A percentile compares a stretch with the other conserved stretches of the same genome.
phyloP scores from a whole-genome alignment of 2,797 vertebrate genomes.

The Halcyon leucocephala region DNA sequence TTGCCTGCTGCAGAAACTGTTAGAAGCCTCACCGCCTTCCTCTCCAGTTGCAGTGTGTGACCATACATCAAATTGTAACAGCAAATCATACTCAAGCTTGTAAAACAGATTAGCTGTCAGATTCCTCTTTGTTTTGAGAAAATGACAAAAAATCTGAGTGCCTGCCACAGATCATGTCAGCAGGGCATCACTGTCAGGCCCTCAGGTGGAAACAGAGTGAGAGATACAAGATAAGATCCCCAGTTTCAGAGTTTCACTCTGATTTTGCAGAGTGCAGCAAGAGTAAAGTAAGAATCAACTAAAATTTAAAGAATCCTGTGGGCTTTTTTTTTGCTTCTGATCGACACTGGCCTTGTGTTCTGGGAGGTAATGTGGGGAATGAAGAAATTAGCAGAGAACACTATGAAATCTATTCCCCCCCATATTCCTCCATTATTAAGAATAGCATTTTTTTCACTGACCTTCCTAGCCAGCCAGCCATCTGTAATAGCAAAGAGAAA shows the following conservation, averaged over 20 bases:
- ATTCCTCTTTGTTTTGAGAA: neutral
- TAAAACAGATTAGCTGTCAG: neutral
- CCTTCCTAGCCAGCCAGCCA: neutral
- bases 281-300: neutral
- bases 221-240: neutral
- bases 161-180: rapidly evolving
- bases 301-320: neutral
- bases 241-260: neutral
- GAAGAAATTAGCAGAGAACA: neutral
- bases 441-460: neutral
- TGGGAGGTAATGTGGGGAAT: neutral
- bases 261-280: neutral
- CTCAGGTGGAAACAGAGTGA: neutral
- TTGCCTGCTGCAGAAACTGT: neutral
- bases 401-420: neutral
- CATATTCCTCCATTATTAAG: neutral
- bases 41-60: neutral
- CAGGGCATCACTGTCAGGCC: neutral
- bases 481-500: slow-evolving; percentile 1
- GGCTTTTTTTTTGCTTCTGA: neutral
- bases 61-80: neutral
- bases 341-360: neutral
- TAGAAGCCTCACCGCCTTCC: neutral
- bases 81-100: neutral
- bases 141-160: neutral